Evolutionary conservation across 1,140 invertebrate species (phyloP).

Genomic region (Papilio glaucus): DNA sequence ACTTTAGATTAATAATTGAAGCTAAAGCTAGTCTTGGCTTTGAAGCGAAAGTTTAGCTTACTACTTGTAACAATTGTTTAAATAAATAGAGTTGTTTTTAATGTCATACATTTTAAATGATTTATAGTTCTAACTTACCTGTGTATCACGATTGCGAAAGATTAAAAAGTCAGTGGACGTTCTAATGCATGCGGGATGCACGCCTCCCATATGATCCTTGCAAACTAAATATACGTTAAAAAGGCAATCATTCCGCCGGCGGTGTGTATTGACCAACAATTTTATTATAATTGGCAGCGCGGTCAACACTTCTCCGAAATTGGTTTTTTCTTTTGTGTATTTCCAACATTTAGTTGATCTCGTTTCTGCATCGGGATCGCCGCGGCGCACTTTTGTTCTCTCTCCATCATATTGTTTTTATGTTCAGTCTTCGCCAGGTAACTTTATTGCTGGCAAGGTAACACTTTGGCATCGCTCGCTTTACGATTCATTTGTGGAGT

Average conservation of each 20-base stretch:
- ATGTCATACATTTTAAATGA: too few relatives aligned
- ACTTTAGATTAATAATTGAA: too few relatives aligned
- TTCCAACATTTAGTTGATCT: constrained; percentile 71
- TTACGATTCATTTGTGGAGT: not conserved
- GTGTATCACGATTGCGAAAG: not conserved
- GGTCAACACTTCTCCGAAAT: constrained; percentile 77
- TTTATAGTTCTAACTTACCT: too few relatives aligned
- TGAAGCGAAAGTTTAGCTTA: too few relatives aligned
- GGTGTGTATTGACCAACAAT: constrained; percentile 70
- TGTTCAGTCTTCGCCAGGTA: constrained; percentile 54
- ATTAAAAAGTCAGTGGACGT: constrained; percentile 1
- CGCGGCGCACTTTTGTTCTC: constrained; percentile 74
- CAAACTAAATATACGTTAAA: constrained; percentile 60
- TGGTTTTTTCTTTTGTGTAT: constrained; percentile 66
- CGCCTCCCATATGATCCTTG: constrained; percentile 10
- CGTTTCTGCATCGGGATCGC: constrained; percentile 70
- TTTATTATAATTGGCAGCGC: constrained; percentile 79
- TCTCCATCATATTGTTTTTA: constrained; percentile 74
- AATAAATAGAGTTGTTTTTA: too few relatives aligned
- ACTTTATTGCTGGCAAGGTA: constrained; percentile 59
- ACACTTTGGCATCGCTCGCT: constrained; percentile 39
- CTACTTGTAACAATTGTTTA: too few relatives aligned
- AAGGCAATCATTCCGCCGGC: constrained; percentile 65
- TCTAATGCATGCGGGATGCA: not conserved
- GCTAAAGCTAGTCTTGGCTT: too few relatives aligned